phyloP scores from a whole-genome alignment of 2,113 vertebrate genomes.

The Alouatta palliata region DNA sequence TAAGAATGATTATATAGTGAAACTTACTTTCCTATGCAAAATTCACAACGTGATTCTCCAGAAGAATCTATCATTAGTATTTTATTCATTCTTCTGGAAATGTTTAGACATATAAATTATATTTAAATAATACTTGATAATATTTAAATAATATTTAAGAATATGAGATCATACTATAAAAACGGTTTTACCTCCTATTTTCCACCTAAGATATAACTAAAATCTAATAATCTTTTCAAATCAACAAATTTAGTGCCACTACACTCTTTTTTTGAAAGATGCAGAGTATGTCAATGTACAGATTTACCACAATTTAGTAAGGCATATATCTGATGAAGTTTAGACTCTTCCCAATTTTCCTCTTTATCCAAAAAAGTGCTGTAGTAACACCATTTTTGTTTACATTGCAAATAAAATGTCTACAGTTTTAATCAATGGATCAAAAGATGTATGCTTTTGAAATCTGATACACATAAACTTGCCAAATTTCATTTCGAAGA shows the following conservation, averaged over 20 bases:
- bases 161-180: not conserved
- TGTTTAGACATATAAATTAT: not conserved
- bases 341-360: not conserved
- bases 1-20: not conserved
- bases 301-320: not conserved
- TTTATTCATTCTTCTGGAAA: not conserved
- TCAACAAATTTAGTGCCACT: not conserved
- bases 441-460: not conserved
- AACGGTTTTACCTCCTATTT: not conserved
- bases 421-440: not conserved
- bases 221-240: not conserved
- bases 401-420: not conserved
- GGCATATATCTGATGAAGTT: not conserved
- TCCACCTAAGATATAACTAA: not conserved
- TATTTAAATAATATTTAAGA: not conserved
- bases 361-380: not conserved
- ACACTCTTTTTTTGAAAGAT: not conserved
- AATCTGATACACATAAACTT: not conserved
- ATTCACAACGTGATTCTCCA: not conserved
- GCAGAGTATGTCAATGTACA: not conserved
- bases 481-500: not conserved
- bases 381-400: not conserved
- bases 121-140: not conserved
- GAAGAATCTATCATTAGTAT: not conserved
- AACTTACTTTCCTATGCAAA: not conserved